Conservation (phyloP, 1,140 invertebrate genomes). For the Ectropis grisescens region DNA sequence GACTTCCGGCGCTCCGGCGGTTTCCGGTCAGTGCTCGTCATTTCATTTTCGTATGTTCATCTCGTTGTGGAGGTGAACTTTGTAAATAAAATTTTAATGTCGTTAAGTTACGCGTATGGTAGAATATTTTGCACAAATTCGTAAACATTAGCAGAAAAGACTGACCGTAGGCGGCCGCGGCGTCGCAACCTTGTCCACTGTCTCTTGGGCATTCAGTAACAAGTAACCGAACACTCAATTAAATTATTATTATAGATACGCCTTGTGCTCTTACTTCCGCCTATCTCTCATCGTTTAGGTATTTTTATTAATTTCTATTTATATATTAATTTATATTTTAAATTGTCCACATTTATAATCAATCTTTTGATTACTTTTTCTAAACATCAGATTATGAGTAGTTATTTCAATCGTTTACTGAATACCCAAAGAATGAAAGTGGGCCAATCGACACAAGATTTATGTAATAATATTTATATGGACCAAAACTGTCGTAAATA, state of each 20-base stretch:
- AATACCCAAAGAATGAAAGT: conserved; percentile 27
- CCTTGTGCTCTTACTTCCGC: no score
- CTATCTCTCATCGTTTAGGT: no score
- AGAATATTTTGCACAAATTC: conserved; percentile 68
- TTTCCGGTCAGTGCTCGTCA: conserved; percentile 56
- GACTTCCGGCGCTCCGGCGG: conserved; percentile 37
- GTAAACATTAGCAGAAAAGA: conserved; percentile 61
- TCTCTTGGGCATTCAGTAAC: conserved; percentile 45
- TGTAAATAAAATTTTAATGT: conserved; percentile 51
- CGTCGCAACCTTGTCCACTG: conserved; percentile 34
- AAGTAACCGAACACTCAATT: not conserved
- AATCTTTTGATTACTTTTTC: no score
- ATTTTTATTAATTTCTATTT: no score
- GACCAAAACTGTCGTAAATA: conserved; percentile 64
- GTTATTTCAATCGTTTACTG: conserved; percentile 24
- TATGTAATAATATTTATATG: conserved; percentile 65
- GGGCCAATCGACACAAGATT: conserved; percentile 38
- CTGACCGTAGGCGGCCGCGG: conserved; percentile 62
- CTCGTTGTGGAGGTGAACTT: conserved; percentile 26
- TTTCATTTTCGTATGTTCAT: conserved; percentile 30
- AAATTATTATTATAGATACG: not conserved
- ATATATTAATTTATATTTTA: no score
- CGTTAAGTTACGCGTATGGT: conserved; percentile 59
- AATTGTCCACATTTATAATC: no score
- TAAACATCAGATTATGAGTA: no score